Evolutionary conservation across 2,797 vertebrate genomes (phyloP).

Genomic region (Peromyscus nudipes): DNA sequence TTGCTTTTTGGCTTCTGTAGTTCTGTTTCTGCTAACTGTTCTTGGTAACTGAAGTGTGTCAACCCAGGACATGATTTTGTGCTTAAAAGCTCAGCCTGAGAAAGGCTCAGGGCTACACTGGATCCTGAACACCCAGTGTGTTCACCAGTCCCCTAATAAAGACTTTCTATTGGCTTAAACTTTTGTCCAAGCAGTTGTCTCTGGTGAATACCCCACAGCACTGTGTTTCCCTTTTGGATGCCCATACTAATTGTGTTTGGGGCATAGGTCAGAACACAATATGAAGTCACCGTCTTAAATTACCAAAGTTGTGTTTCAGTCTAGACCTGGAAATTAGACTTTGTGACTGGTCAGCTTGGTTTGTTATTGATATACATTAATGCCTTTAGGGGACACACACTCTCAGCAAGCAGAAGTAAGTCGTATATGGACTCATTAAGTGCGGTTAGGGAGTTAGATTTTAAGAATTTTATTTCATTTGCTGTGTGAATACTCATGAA

Average conservation of each 20-base stretch:
- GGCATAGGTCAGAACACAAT: not conserved
- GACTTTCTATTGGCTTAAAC: not conserved
- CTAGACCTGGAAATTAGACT: not conserved
- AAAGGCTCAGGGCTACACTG: not conserved
- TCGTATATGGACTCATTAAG: not conserved
- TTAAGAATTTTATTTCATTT: conserved; percentile 7
- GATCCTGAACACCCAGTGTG: not conserved
- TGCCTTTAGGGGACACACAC: not conserved
- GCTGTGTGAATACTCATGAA: not conserved
- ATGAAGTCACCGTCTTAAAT: not conserved
- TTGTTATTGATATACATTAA: not conserved
- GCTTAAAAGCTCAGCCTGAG: not conserved
- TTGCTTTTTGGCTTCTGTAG: not conserved
- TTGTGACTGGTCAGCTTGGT: not conserved
- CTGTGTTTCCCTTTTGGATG: not conserved
- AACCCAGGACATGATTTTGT: not conserved
- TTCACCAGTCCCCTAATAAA: not conserved
- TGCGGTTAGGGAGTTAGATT: not conserved
- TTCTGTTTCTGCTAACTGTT: not conserved
- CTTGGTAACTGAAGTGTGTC: not conserved
- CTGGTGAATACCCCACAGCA: not conserved
- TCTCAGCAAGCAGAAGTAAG: not conserved
- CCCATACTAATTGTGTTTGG: not conserved
- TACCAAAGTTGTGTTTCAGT: not conserved
- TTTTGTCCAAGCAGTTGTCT: not conserved